These are phyloP conservation scores for Xenopus borealis DNA, from an alignment of 2,113 vertebrate genomes.

Conservation along the genomic window DNA sequence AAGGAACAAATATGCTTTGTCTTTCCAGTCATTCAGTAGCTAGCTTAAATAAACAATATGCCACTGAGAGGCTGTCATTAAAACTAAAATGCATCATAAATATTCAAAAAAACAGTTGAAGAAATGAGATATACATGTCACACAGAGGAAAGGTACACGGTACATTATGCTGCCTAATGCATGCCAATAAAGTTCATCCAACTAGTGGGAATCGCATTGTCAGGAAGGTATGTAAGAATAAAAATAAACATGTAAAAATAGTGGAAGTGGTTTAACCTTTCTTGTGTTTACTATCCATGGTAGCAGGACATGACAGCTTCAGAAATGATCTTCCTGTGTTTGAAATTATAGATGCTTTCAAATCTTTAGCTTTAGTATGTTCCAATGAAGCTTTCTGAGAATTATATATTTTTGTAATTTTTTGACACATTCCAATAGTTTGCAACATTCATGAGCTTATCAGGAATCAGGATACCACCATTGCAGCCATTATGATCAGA, in stretches of 20 bases:
- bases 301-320: no score
- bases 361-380: no score
- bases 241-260: neutral
- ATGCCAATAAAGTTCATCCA: constrained; percentile 2
- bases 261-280: no score
- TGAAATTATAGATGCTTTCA: no score
- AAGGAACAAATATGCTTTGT: constrained; percentile 29
- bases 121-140: constrained; percentile 29
- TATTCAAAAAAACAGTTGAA: constrained; percentile 35
- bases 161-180: constrained; percentile 32
- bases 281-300: no score
- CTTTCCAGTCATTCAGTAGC: constrained; percentile 31
- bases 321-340: no score
- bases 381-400: no score
- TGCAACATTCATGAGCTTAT: no score
- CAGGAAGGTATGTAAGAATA: constrained; percentile 1
- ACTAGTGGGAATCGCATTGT: constrained; percentile 11
- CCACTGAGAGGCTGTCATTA: constrained; percentile 31
- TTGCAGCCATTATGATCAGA: no score
- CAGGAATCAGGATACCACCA: no score
- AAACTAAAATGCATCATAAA: constrained; percentile 36
- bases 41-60: constrained; percentile 38
- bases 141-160: constrained; percentile 34
- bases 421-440: no score
- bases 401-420: no score